These are phyloP conservation scores for Gymnosoma rotundatum DNA, from an alignment of 2,888 invertebrate species.

Conservation along the genomic window DNA sequence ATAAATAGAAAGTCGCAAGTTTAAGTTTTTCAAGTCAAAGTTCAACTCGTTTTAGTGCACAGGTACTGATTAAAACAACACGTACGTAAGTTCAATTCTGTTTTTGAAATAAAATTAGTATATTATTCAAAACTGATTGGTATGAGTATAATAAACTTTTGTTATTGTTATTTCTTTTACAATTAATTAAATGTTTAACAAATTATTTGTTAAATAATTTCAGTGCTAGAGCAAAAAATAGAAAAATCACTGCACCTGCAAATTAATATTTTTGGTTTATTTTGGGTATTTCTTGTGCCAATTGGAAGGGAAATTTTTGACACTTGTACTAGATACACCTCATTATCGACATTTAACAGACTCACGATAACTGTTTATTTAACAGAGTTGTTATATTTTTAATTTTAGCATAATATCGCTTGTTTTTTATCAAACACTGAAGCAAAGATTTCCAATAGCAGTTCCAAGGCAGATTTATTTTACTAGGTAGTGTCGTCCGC, in stretches of 20 bases:
- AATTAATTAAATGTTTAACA: slow-evolving; percentile 19
- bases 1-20: slow-evolving; percentile 43
- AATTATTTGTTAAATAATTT: slow-evolving; percentile 24
- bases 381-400: no score
- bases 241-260: slow-evolving; percentile 67
- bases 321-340: neutral
- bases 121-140: neutral
- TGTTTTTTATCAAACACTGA: no score
- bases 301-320: slow-evolving; percentile 46
- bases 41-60: slow-evolving; percentile 62
- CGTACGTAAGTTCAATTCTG: neutral
- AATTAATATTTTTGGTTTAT: slow-evolving; percentile 61
- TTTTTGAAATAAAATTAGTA: neutral
- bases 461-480: no score
- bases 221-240: slow-evolving; percentile 60
- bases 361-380: no score
- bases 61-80: slow-evolving; percentile 3
- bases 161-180: neutral
- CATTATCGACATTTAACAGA: slow-evolving; percentile 19
- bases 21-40: slow-evolving; percentile 65
- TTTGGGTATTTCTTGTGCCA: slow-evolving; percentile 66
- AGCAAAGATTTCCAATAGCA: no score
- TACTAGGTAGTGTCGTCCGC: no score
- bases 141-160: neutral
- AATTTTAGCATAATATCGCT: no score